Conservation (phyloP, 1,140 invertebrate species). For the Hermetia illucens region DNA sequence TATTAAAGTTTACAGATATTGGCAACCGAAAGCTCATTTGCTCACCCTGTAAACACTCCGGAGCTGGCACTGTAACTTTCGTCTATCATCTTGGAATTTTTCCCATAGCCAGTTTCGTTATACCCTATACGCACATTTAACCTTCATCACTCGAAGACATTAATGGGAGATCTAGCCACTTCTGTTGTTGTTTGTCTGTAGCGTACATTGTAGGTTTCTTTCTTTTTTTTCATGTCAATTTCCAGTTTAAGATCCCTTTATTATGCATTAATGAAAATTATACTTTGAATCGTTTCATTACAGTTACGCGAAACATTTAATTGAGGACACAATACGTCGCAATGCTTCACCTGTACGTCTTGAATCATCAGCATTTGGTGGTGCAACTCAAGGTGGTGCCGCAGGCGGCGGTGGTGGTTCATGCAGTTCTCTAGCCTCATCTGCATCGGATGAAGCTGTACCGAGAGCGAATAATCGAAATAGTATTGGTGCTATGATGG, state of each 20-base stretch:
- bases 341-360: conserved; percentile 78
- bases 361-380: conserved; percentile 37
- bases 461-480: conserved; percentile 19
- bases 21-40: no score
- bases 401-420: conserved; percentile 35
- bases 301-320: conserved; percentile 78
- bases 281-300: conserved; percentile 6
- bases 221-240: background rate
- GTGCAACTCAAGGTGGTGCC: conserved; percentile 19
- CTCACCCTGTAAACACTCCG: no score
- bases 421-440: conserved; percentile 55
- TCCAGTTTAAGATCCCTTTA: conserved; percentile 3
- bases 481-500: background rate
- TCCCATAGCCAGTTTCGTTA: no score
- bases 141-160: no score
- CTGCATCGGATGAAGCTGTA: conserved; percentile 53
- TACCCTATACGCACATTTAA: no score
- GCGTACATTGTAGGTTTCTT: no score
- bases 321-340: conserved; percentile 81
- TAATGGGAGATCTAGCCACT: no score
- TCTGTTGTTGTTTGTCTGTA: no score
- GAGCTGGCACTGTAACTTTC: no score
- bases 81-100: no score
- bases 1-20: no score
- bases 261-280: conserved; percentile 4